Evolutionary conservation across 2,888 invertebrate genomes (phyloP).

Genomic region (Tridacna crocea): DNA sequence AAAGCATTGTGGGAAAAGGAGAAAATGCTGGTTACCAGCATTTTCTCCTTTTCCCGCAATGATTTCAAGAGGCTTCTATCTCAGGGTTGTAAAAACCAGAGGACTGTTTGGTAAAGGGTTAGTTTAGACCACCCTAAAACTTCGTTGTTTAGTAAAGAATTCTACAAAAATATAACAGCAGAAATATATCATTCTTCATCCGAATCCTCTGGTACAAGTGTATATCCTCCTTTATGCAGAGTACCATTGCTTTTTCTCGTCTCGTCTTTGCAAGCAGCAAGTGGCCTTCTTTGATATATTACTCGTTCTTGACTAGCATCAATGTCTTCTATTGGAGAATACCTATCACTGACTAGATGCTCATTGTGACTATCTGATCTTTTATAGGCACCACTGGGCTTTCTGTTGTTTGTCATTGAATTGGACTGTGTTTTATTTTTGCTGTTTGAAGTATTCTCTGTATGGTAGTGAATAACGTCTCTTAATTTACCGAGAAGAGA

Average conservation of each 20-base stretch:
- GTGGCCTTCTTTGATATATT: background rate
- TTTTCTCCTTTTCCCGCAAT: too few relatives aligned
- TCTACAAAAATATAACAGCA: too few relatives aligned
- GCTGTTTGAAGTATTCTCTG: background rate
- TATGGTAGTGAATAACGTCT: constrained; percentile 2
- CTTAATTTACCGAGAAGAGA: background rate
- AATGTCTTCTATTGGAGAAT: background rate
- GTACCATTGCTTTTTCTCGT: background rate
- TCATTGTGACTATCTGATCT: background rate
- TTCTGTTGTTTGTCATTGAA: background rate
- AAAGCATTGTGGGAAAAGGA: too few relatives aligned
- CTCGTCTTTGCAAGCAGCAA: background rate
- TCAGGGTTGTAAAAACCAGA: too few relatives aligned
- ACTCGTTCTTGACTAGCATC: background rate
- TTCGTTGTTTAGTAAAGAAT: too few relatives aligned
- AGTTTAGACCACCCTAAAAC: too few relatives aligned
- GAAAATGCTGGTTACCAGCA: too few relatives aligned
- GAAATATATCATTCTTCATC: background rate
- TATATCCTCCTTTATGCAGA: constrained; percentile 13
- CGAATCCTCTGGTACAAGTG: constrained; percentile 3
- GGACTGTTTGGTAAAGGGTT: too few relatives aligned
- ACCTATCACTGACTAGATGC: background rate
- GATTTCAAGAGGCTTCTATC: too few relatives aligned
- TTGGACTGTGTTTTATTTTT: too few relatives aligned
- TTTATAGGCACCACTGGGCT: background rate